Base-by-base conservation (phyloP, 2,888 invertebrate genomes). In the Melipona beecheii region DNA sequence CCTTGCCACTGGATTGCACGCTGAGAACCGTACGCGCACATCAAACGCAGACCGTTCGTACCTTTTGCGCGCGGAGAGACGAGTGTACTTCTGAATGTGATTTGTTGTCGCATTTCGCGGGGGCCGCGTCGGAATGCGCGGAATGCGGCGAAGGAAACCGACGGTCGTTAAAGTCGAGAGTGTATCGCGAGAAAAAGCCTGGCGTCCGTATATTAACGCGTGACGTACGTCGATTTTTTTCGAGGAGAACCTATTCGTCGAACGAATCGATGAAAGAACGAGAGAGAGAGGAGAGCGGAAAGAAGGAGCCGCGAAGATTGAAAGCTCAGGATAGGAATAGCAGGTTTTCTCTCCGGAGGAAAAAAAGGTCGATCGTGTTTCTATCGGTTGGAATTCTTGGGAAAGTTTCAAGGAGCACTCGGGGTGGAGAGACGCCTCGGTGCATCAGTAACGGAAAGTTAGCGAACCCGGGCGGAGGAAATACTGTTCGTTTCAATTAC, bases 51-150 rank as follows among this genome's bases (percentile, higher is more conserved):
- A 76, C 56, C 36, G 24, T 50, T 13, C 6, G 15, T 52, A 24
- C 24, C 31, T 43, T 13, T n/a, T 0, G 6, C 19, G 15, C 15
- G 60, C 73, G 49, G 24, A 68, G 13, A 69, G 74, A 85, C 77
- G 85, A 87, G 79, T 84, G 81, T 79, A 83, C 74, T 85, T 54
- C 77, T 79, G 81, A 85, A 84, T 84, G 79, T 86, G 88, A 87
- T 87, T 89, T 87, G 89, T 89, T 78, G 85, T 79, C 75, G 87
- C 79, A n/a, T 78, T 72, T 66, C 65, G 31, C 71, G 52, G 36
- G 27, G 43, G 13, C 72, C 62, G 31, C 21, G 31, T 17, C 52
- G 74, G 66, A 52, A 24, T 24, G 24, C 24, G 36, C 1, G 43
- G 2, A 43, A 43, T 43, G 60, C 69, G 54, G 52, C 56, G 62